Base-by-base conservation (phyloP, 1,140 invertebrate species). In the Capitella teleta region DNA sequence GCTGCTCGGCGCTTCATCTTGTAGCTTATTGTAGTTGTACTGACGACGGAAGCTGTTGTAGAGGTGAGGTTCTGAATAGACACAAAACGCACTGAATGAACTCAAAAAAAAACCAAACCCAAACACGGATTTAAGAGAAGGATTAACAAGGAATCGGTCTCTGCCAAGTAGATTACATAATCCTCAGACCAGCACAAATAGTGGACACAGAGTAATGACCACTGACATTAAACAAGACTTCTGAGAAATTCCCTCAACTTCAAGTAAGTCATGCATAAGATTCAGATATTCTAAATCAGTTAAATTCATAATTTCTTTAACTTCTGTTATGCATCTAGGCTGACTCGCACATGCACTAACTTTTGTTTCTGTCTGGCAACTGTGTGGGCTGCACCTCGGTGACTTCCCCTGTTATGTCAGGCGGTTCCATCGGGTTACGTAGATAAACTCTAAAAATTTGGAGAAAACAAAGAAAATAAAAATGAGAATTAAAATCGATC, bases 371-470 rank as follows among this genome's bases (percentile, higher is more conserved):
- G 16, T 40, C 5, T 40, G 38, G 38, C n/a, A 24, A 10, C 19
- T 21, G 5, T 19, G 38, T 18, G 2, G n/a, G 38, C 42, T 5
- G 5, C 24, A 5, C 14, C 16, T 44, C 5, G 24, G 48, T 51
- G 63, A n/a, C 23, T 5, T 78, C 62, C 1, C 82, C 79, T 19
- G 82, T 71, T 0, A 85, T 61, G 68, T 87, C 85, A 1, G 83
- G 83, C 1, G 86, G 84, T 54, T 84, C 81, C 82, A 88, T 85
- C 1, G 86, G 86, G 70, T 88, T 88, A 28, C 80, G 74, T 30
- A 87, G 66, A 66, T 87, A 87, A 50, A 87, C 80, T 25, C 73
- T 74, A 54, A 21, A 61, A 58, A 40, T n/a, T n/a, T n/a, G n/a
- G n/a, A n/a, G n/a, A n/a, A n/a, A n/a, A n/a, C n/a, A n/a, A n/a